Conservation (phyloP, 2,113 vertebrate species). For the Ptilorrhoa leucosticta region DNA sequence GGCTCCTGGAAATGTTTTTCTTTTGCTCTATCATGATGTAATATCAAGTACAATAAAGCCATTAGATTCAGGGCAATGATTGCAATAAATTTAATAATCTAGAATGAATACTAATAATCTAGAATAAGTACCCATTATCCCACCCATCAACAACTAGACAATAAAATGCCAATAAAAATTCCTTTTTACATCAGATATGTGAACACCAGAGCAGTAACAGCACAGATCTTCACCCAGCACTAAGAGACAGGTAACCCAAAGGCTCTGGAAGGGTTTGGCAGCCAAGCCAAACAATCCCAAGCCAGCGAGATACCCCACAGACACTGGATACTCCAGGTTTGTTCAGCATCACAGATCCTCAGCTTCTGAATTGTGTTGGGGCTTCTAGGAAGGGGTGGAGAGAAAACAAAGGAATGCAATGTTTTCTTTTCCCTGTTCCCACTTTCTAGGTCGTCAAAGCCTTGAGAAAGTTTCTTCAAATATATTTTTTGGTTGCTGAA, state of each 20-base stretch:
- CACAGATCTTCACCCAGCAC: background rate
- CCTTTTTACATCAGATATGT: fast-evolving
- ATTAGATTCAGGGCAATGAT: background rate
- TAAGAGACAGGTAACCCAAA: background rate
- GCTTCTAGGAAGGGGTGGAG: too few species aligned
- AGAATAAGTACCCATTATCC: background rate
- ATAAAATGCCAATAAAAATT: background rate
- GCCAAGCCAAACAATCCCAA: background rate
- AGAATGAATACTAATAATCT: background rate
- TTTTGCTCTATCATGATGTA: background rate
- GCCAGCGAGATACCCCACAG: background rate
- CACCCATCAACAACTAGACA: background rate
- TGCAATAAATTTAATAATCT: background rate
- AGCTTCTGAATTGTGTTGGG: background rate
- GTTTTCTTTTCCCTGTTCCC: background rate
- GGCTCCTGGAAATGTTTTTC: background rate
- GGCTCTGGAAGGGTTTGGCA: background rate
- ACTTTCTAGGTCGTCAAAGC: background rate
- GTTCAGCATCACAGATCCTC: background rate
- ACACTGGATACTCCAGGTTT: too few species aligned
- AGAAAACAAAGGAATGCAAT: fast-evolving
- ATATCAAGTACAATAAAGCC: background rate
- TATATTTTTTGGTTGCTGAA: background rate
- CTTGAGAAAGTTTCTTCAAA: background rate
- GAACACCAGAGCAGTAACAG: background rate